Evolutionary conservation across 2,888 invertebrate species (phyloP).

Genomic region (Zygaena filipendulae): DNA sequence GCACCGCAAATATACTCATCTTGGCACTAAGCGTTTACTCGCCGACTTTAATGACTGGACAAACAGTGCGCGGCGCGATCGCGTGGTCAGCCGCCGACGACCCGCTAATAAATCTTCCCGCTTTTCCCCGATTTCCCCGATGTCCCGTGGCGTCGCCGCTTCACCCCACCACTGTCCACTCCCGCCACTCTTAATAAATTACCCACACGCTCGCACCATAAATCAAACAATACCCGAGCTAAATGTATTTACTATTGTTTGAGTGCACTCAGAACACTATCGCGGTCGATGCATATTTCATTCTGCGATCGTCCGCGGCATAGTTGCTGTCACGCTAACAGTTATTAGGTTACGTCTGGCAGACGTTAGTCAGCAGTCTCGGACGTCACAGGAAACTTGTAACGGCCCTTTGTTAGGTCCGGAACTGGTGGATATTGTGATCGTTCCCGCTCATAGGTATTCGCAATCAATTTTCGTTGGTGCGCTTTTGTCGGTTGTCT

Average conservation of each 20-base stretch:
- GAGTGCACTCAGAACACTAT: conserved; percentile 49
- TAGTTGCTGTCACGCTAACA: not conserved
- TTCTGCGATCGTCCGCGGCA: conserved; percentile 27
- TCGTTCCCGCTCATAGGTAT: conserved; percentile 35
- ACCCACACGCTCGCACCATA: conserved; percentile 63
- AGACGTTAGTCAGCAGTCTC: conserved; percentile 42
- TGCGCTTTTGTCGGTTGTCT: conserved; percentile 26
- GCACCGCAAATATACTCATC: conserved; percentile 65
- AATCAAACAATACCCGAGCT: conserved; percentile 59
- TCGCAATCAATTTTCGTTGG: conserved; percentile 44
- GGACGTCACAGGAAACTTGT: conserved; percentile 36
- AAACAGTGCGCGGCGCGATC: conserved; percentile 41
- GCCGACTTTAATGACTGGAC: conserved; percentile 64
- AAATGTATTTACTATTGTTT: conserved; percentile 67
- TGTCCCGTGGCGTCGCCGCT: conserved; percentile 36
- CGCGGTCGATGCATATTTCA: conserved; percentile 35
- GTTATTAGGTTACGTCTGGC: conserved; percentile 16
- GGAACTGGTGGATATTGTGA: conserved; percentile 47
- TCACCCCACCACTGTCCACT: conserved; percentile 25
- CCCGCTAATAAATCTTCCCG: conserved; percentile 61
- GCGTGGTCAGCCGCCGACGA: conserved; percentile 44
- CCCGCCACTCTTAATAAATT: conserved; percentile 63
- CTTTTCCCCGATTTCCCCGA: conserved; percentile 63
- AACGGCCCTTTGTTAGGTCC: conserved; percentile 39
- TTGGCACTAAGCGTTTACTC: conserved; percentile 60